Evolutionary conservation across 2,888 invertebrate species (phyloP), one percentile per base, ranked within the genome.

Genomic region (Eupsilia transversa): DNA sequence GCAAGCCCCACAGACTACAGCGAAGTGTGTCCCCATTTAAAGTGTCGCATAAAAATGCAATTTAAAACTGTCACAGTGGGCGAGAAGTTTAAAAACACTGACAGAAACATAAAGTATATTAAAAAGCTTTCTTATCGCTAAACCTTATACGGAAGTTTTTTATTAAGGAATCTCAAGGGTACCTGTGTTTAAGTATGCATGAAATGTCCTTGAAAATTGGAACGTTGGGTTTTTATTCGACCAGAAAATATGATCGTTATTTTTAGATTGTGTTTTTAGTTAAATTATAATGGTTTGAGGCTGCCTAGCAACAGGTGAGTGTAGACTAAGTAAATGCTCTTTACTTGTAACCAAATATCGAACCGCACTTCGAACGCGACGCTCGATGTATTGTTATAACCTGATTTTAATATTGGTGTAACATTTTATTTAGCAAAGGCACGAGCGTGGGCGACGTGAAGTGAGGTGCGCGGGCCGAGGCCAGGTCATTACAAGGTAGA

Each of bases 11-110:
- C 27, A 57, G 68, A 76, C 77, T 83, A 64, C 30, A 52, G 60
- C 33, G 59, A 69, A 76, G 73, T 87, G 66, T 79, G 77, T 86
- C 74, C 23, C 76, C 46, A 73, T 81, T 78, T 70, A 73, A 79
- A 87, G 43, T 83, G 86, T 83, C 76, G 87, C 79, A 79, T 85
- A 86, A 86, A 86, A 86, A 86, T 86, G 87, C 86, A 86, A 86
- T 86, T 86, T 86, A 85, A 85, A 85, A 77, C 74, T 84, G 86
- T 86, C 86, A 85, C 82, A 74, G 65, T 74, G 74, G 74, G 87
- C 82, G 77, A 81, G 74, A 82, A 80, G 65, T 84, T 83, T 86
- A 72, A 78, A 74, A 83, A 80, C 66, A 78, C 54, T 79, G 79
- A 87, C 85, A 83, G 77, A 74, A 78, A 74, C 82, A 81, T 79